phyloP scores from a whole-genome alignment of 2,888 invertebrate species.

The Mayetiola destructor region DNA sequence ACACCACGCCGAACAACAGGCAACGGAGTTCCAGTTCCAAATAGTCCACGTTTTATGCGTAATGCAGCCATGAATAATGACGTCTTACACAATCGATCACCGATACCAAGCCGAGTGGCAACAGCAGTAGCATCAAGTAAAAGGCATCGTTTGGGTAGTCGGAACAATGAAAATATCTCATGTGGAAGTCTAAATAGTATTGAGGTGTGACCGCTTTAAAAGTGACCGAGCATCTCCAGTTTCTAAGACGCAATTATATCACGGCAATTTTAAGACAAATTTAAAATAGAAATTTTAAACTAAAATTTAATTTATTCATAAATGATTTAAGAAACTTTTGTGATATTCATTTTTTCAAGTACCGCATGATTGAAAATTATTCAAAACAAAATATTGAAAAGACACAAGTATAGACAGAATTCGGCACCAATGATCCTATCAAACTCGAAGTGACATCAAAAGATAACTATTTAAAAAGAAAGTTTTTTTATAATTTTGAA shows the following conservation, averaged over 20 bases:
- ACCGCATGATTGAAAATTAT: too few relatives aligned
- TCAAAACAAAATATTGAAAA: too few relatives aligned
- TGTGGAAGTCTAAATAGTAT: constrained; percentile 37
- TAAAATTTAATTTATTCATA: constrained; percentile 4
- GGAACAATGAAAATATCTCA: constrained; percentile 34
- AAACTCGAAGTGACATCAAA: too few relatives aligned
- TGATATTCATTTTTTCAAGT: too few relatives aligned
- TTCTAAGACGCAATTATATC: not conserved
- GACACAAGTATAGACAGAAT: too few relatives aligned
- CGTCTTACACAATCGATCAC: constrained; percentile 27
- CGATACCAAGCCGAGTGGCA: constrained; percentile 30
- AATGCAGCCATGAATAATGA: constrained; percentile 30
- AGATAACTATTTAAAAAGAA: too few relatives aligned
- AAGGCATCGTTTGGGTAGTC: constrained; percentile 33
- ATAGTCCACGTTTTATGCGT: constrained; percentile 24
- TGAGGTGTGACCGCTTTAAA: constrained; percentile 26
- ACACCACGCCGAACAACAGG: constrained; percentile 27
- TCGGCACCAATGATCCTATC: too few relatives aligned
- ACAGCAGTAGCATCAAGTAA: constrained; percentile 22
- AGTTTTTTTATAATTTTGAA: too few relatives aligned
- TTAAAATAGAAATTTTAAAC: not conserved
- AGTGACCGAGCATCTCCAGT: not conserved
- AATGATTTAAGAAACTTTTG: not conserved
- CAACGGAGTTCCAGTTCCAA: constrained; percentile 21
- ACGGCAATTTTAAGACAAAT: not conserved